A percentile compares a stretch with the other conserved stretches of the same genome.
phyloP scores from a whole-genome alignment of 2,113 vertebrate genomes.

The Ia io region DNA sequence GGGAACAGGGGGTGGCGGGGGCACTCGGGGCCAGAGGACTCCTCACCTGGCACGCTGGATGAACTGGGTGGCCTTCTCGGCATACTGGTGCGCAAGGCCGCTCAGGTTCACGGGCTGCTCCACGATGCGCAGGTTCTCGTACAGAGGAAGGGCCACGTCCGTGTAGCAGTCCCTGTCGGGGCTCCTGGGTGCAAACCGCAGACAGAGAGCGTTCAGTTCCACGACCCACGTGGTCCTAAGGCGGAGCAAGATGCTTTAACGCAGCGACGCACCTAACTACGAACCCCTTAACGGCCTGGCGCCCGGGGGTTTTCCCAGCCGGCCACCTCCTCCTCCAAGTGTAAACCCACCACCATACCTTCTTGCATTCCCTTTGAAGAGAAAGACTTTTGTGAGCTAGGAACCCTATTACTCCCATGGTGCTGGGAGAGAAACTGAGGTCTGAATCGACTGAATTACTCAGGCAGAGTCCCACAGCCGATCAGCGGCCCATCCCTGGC shows the following conservation, averaged over 20 bases:
- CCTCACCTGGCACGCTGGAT: conserved; percentile 89
- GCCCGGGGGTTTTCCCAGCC: background rate
- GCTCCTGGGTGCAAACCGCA: conserved; percentile 51
- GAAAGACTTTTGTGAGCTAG: background rate
- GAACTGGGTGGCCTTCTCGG: conserved; percentile 81
- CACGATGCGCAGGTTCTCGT: conserved; percentile 89
- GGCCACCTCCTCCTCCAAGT: background rate
- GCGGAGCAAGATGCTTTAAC: background rate
- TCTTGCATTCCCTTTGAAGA: background rate
- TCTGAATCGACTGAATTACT: background rate
- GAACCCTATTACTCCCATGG: background rate
- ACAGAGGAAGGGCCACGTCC: conserved; percentile 90
- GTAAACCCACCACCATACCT: background rate
- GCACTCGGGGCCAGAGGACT: accelerated
- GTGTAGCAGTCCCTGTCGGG: conserved; percentile 82
- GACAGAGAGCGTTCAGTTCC: accelerated
- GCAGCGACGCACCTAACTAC: accelerated
- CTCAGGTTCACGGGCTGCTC: conserved; percentile 92
- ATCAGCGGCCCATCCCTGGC: background rate
- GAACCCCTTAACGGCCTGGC: background rate
- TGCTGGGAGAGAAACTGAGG: background rate
- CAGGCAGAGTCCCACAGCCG: background rate
- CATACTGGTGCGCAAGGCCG: conserved; percentile 84
- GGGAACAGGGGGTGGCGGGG: accelerated
- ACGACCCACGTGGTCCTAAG: accelerated